phyloP scores from a whole-genome alignment of 1,140 invertebrate species.

The Microplitis mediator region DNA sequence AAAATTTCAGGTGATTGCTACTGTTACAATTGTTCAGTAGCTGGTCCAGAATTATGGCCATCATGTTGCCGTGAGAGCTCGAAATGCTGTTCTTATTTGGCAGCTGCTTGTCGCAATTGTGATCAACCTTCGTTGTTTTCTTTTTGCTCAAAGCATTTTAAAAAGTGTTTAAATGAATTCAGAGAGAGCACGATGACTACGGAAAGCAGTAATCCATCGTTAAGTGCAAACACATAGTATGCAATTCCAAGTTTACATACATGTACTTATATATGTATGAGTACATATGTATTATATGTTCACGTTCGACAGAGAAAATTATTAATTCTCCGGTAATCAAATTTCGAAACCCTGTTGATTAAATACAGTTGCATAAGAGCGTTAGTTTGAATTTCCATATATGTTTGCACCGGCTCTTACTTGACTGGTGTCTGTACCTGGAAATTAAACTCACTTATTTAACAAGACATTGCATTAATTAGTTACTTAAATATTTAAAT shows the following conservation, averaged over 20 bases:
- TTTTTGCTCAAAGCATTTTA: constrained; percentile 60
- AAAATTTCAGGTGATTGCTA: constrained; percentile 54
- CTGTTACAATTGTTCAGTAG: constrained; percentile 56
- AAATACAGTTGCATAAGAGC: neutral
- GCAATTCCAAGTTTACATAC: neutral
- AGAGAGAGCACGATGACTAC: constrained; percentile 29
- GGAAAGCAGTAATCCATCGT: neutral
- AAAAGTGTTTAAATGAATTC: constrained; percentile 54
- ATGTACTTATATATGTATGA: too few relatives aligned
- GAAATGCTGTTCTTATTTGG: constrained; percentile 58
- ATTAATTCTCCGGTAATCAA: neutral
- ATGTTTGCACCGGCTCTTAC: constrained; percentile 11
- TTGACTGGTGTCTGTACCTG: constrained; percentile 17
- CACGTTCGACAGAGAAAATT: constrained; percentile 6
- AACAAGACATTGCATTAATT: constrained; percentile 6
- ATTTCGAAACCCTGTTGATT: constrained; percentile 15
- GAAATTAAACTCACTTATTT: constrained; percentile 16
- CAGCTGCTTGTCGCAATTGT: constrained; percentile 58
- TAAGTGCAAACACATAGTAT: neutral
- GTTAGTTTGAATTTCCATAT: constrained; percentile 20
- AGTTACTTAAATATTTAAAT: neutral
- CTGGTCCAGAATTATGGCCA: constrained; percentile 57
- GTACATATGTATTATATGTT: neutral
- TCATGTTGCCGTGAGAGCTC: constrained; percentile 56
- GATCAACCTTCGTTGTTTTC: constrained; percentile 53